Evolutionary conservation across 2,113 vertebrate species (phyloP).

Genomic region (Pardalotus punctatus): DNA sequence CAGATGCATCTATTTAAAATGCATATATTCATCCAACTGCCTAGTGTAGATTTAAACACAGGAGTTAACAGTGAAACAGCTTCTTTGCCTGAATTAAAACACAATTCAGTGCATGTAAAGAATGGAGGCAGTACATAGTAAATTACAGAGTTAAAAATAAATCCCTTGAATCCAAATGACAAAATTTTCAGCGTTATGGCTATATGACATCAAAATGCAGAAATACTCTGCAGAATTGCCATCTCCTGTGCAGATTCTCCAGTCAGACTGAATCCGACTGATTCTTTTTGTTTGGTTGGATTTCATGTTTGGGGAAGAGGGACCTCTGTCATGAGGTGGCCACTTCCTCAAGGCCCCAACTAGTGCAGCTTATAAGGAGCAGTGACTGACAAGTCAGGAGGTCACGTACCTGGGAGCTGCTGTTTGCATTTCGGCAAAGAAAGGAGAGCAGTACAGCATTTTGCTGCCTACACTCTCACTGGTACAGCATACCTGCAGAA

Average conservation of each 20-base stretch:
- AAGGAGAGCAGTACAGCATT: not conserved
- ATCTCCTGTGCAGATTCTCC: not conserved
- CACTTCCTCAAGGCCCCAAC: not conserved
- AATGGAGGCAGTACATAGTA: not conserved
- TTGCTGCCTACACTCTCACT: not conserved
- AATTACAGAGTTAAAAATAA: slow-evolving; percentile 2
- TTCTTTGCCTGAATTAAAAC: slow-evolving; percentile 9
- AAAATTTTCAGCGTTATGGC: not conserved
- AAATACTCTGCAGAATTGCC: not conserved
- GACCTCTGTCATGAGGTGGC: not conserved
- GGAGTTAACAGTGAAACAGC: slow-evolving; percentile 15
- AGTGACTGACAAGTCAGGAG: not conserved
- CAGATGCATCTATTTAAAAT: slow-evolving; percentile 40
- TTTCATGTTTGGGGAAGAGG: not conserved
- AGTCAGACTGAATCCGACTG: not conserved
- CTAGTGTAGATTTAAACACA: not conserved
- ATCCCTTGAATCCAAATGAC: not conserved
- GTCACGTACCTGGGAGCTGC: not conserved
- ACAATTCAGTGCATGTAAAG: not conserved
- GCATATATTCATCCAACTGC: slow-evolving; percentile 23
- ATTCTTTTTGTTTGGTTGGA: not conserved
- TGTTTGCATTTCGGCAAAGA: not conserved
- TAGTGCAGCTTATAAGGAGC: not conserved
- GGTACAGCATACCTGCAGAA: not conserved
- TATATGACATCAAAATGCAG: not conserved